Evolutionary conservation across 2,113 vertebrate genomes (phyloP).

Genomic region (Ahaetulla prasina): DNA sequence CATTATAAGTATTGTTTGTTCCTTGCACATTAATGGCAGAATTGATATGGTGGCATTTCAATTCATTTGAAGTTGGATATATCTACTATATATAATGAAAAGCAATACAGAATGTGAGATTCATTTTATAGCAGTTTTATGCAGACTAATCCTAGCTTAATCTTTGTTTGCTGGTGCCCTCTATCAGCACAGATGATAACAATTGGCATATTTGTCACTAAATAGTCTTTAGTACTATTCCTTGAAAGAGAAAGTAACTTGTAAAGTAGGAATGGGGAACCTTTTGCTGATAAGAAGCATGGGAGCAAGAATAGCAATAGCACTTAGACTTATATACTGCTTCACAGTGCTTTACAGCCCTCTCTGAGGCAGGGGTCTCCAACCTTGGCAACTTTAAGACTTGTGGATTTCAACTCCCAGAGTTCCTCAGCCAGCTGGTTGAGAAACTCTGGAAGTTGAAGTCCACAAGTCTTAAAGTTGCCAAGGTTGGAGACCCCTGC

Average conservation of each 20-base stretch:
- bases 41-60: background rate
- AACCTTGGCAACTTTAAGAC: too few relatives aligned
- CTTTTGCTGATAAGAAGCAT: background rate
- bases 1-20: background rate
- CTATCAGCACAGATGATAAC: background rate
- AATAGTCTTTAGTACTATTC: background rate
- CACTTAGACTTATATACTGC: too few relatives aligned
- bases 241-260: background rate
- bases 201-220: background rate
- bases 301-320: background rate
- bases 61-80: background rate
- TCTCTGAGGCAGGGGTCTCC: too few relatives aligned
- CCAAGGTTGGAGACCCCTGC: too few relatives aligned
- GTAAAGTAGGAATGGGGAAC: background rate
- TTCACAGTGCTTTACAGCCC: too few relatives aligned
- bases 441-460: too few relatives aligned
- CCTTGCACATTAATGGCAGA: background rate
- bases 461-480: too few relatives aligned
- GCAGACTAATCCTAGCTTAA: background rate
- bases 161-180: background rate
- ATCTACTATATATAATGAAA: background rate
- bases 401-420: too few relatives aligned
- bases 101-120: background rate
- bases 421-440: too few relatives aligned
- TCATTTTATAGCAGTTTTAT: background rate